These are phyloP conservation scores for Agrilus cyanescens DNA, from an alignment of 2,888 invertebrate species.

Conservation along the genomic window DNA sequence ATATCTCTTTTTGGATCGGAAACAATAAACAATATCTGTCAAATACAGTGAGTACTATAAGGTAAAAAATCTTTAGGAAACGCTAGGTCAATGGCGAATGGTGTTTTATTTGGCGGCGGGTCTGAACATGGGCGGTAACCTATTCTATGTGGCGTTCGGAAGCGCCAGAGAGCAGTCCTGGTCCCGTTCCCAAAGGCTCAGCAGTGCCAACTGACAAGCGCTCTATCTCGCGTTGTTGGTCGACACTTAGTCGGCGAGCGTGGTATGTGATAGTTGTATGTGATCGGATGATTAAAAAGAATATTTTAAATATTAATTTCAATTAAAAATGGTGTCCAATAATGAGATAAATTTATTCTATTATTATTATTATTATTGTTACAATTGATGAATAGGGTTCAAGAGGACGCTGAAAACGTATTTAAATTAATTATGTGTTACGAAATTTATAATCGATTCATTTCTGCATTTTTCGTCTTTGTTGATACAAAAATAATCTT, in stretches of 20 bases:
- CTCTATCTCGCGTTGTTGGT: constrained; percentile 22
- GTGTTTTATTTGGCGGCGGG: constrained; percentile 73
- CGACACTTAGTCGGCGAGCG: constrained; percentile 12
- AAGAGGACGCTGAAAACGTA: too few species aligned
- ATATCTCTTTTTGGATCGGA: too few species aligned
- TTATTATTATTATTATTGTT: too few species aligned
- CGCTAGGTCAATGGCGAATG: constrained; percentile 58
- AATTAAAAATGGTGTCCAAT: too few species aligned
- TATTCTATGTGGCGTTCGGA: constrained; percentile 67
- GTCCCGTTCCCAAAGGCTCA: constrained; percentile 36
- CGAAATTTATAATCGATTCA: too few species aligned
- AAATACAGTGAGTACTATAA: background rate
- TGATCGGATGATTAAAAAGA: background rate
- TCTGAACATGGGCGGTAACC: constrained; percentile 60
- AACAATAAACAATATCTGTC: constrained; percentile 10
- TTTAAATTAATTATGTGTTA: too few species aligned
- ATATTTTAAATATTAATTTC: background rate
- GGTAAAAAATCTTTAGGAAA: constrained; percentile 41
- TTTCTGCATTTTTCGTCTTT: too few species aligned
- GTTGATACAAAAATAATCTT: too few species aligned
- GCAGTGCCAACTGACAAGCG: constrained; percentile 31
- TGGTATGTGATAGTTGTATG: background rate
- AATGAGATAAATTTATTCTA: too few species aligned
- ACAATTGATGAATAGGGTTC: too few species aligned
- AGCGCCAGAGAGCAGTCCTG: constrained; percentile 66